Evolutionary conservation across 2,113 vertebrate species (phyloP), one percentile per base, ranked within the genome.

Genomic region (Leucopsar rothschildi): DNA sequence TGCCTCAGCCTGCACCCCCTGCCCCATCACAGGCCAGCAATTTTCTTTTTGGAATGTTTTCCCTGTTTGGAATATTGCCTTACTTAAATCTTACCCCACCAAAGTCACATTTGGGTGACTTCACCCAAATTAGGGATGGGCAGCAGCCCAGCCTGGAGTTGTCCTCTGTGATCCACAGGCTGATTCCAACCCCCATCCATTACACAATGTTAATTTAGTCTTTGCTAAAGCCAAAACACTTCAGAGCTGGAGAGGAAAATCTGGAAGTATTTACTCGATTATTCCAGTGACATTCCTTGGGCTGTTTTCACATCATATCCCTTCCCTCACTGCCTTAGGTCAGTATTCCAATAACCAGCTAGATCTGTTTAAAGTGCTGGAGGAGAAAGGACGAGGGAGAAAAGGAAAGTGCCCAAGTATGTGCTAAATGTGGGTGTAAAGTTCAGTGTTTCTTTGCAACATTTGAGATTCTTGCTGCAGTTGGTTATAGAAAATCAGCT

Each of bases 241-340:
- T 69, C 81, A 42, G 64, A 83, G 68, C 72, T 88, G 92, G 71
- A 78, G 55, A 88, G 69, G 31, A 35, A 90, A 80, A 52, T 78
- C 88, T 96, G 90, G 90, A 93, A 92, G 49, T 53, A 64, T 82
- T 96, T 88, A 75, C 52, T 90, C 76, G 88, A 53, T 60, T 86
- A 27, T 86, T 83, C 52, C 80, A 78, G 47, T 52, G 88, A 83
- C 45, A 82, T 92, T 96, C 90, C 90, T 93, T 19, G 31, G 88
- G 80, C 17, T 68, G 37, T 94, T 91, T 96, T 73, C 71, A 75
- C 57, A 64, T 77, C 79, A 17, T 17, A 33, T 56, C 76, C 76
- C 60, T 80, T n/a, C 63, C 69, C 33, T 47, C 6, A 0, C 35
- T 73, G 82, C 84, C 68, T 90, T 44, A 33, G 71, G 66, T 87